These are phyloP conservation scores for Pogonognathellus flavescens DNA, from an alignment of 1,140 invertebrate species.

Conservation along the genomic window DNA sequence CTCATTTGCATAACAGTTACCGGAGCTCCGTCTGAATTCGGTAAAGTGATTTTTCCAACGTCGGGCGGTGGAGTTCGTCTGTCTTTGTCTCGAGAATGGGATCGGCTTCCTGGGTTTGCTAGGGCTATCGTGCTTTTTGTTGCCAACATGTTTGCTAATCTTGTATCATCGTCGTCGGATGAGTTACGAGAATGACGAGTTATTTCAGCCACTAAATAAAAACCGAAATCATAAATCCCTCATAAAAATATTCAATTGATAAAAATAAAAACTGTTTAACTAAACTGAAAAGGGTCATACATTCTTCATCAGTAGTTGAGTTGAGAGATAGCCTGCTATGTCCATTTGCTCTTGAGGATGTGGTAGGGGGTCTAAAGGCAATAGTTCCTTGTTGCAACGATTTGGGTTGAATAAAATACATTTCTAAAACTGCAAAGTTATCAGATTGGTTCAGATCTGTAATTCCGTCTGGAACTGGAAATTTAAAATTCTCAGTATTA, in stretches of 20 bases:
- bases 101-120: not conserved
- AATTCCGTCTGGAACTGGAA: conserved; percentile 13
- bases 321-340: conserved; percentile 62
- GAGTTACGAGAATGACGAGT: conserved; percentile 38
- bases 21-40: not conserved
- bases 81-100: conserved; percentile 23
- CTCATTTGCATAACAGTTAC: conserved; percentile 53
- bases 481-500: not conserved
- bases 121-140: conserved; percentile 6
- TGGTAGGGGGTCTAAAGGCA: conserved; percentile 76
- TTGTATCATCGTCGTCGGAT: conserved; percentile 4
- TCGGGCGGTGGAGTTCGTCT: not conserved
- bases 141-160: not conserved
- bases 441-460: conserved; percentile 32
- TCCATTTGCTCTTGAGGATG: conserved; percentile 50
- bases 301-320: conserved; percentile 33
- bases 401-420: conserved; percentile 90
- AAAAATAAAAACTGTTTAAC: no score
- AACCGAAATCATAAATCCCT: not conserved
- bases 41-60: not conserved
- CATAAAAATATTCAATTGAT: not conserved
- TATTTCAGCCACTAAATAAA: conserved; percentile 13
- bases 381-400: conserved; percentile 89
- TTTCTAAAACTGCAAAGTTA: conserved; percentile 73
- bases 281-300: no score